Conservation (phyloP, 23 tunicate genomes). For the Styela clava region DNA sequence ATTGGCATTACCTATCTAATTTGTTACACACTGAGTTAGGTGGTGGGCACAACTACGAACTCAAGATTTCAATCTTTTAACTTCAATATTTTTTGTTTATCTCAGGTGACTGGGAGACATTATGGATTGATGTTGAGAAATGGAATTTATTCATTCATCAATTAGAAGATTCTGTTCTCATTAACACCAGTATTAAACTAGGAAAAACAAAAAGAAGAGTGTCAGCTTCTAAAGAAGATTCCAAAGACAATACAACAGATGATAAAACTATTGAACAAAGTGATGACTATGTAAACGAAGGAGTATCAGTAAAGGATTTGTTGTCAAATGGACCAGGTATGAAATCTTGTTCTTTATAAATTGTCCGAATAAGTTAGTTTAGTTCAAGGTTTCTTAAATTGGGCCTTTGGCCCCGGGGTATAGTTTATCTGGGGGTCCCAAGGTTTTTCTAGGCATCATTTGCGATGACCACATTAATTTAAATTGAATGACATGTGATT, state of each 20-base stretch:
- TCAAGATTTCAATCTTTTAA: no score
- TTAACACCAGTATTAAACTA: constrained; percentile 42
- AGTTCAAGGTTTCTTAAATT: background rate
- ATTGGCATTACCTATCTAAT: no score
- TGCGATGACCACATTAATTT: no score
- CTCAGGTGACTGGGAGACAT: constrained; percentile 55
- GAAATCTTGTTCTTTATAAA: background rate
- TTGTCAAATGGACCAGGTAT: constrained; percentile 64
- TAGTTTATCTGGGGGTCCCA: no score
- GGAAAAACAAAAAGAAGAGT: constrained; percentile 1
- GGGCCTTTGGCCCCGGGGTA: no score
- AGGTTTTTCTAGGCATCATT: no score
- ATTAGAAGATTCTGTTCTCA: constrained; percentile 46
- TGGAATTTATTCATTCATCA: constrained; percentile 57
- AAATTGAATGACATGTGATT: no score
- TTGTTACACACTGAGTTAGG: no score
- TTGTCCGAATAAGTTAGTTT: background rate
- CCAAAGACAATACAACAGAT: background rate
- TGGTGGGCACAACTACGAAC: no score
- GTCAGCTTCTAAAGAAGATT: background rate
- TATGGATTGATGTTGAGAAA: constrained; percentile 64
- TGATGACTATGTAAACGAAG: background rate
- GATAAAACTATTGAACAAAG: background rate
- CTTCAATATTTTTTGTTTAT: no score
- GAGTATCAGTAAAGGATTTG: constrained; percentile 43